phyloP scores from a whole-genome alignment of 37 sponge, comb jelly and placozoan genomes.

The Corticium candelabrum region DNA sequence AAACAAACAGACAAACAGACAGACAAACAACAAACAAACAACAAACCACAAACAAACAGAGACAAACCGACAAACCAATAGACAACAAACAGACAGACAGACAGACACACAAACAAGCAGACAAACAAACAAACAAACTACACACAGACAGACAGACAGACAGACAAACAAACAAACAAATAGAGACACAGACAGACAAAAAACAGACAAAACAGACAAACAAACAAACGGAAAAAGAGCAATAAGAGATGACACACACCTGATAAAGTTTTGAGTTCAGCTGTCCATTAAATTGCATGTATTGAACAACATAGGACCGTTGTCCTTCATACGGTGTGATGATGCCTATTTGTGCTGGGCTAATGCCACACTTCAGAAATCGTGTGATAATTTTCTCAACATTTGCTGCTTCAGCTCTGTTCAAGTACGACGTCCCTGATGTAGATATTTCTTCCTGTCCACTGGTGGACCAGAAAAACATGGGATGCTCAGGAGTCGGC shows the following conservation, averaged over 20 bases:
- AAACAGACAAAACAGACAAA: too few relatives aligned
- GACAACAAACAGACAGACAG: background rate
- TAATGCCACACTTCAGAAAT: slow-evolving; percentile 78
- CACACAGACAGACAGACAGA: slow-evolving; percentile 27
- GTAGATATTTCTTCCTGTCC: slow-evolving; percentile 92
- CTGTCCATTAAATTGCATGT: slow-evolving; percentile 78
- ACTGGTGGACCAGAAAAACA: slow-evolving; percentile 83
- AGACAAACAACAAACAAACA: too few relatives aligned
- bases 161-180: too few relatives aligned
- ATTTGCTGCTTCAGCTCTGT: slow-evolving; percentile 79
- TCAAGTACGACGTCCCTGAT: slow-evolving; percentile 88
- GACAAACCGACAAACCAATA: background rate
- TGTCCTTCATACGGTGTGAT: slow-evolving; percentile 98
- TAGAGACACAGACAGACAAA: too few relatives aligned
- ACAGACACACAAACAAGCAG: slow-evolving; percentile 15
- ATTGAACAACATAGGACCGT: slow-evolving; percentile 88
- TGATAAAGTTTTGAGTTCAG: slow-evolving; percentile 79
- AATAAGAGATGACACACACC: slow-evolving; percentile 19
- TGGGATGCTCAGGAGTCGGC: slow-evolving; percentile 70
- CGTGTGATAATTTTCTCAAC: slow-evolving; percentile 91
- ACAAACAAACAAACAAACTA: slow-evolving; percentile 18
- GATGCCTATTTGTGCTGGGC: slow-evolving; percentile 86
- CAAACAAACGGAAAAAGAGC: slow-evolving; percentile 12
- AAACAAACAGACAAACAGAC: too few relatives aligned
- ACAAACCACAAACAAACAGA: too few relatives aligned